Evolutionary conservation across 2,797 vertebrate genomes (phyloP).

Genomic region (Anas capensis): DNA sequence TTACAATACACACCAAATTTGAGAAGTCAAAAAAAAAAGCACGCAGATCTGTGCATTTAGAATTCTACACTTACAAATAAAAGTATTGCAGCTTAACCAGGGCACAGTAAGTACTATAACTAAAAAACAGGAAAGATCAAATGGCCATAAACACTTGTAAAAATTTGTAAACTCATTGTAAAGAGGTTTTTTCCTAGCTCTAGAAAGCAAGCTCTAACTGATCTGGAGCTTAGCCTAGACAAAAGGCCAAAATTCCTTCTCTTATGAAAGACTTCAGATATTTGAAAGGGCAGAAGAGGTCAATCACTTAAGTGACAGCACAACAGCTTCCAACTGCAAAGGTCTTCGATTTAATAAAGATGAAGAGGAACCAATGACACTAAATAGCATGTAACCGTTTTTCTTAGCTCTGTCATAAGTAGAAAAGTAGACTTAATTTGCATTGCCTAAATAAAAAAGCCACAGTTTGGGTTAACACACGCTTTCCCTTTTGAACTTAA

Average conservation of each 20-base stretch:
- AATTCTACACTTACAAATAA: not conserved
- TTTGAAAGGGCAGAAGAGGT: not conserved
- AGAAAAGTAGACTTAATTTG: not conserved
- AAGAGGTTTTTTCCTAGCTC: not conserved
- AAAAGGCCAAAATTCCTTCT: not conserved
- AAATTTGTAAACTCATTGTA: not conserved
- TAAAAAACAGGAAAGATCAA: not conserved
- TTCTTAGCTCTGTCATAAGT: not conserved
- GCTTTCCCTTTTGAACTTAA: not conserved
- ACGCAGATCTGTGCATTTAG: not conserved
- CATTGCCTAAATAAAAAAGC: not conserved
- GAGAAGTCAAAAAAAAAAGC: not conserved
- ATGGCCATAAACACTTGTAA: not conserved
- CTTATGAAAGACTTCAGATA: slow-evolving; percentile 6
- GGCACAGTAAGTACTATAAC: not conserved
- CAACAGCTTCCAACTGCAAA: not conserved
- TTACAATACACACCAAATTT: not conserved
- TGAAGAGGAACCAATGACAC: slow-evolving; percentile 5
- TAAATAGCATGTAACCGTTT: not conserved
- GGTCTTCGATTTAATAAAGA: not conserved
- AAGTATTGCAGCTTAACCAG: not conserved
- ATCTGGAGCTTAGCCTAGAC: not conserved
- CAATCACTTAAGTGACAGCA: not conserved
- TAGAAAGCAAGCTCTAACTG: slow-evolving; percentile 18
- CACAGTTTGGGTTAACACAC: not conserved